A percentile compares a stretch with the other conserved stretches of the same genome.
phyloP scores from a whole-genome alignment of 1,140 invertebrate genomes.

The Drosophila tani region DNA sequence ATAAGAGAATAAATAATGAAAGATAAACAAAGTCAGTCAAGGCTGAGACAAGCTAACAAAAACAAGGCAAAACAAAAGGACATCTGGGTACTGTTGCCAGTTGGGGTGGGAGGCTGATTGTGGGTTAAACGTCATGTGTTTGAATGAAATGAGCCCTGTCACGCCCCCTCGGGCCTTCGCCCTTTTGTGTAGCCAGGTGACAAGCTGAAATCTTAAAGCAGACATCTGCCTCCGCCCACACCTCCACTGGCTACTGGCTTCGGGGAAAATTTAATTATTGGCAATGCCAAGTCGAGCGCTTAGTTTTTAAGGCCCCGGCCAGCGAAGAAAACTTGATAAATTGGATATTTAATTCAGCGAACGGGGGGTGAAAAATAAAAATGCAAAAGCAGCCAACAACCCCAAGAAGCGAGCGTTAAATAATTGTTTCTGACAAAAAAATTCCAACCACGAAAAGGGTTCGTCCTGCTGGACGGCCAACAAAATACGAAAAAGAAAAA shows the following conservation, averaged over 20 bases:
- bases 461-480: constrained; percentile 15
- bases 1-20: constrained; percentile 82
- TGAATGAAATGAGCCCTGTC: constrained; percentile 60
- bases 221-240: constrained; percentile 14
- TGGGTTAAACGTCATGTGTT: constrained; percentile 64
- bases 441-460: constrained; percentile 78
- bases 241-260: background rate
- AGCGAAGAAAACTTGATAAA: constrained; percentile 61
- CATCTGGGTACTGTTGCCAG: constrained; percentile 14
- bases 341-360: constrained; percentile 65
- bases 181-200: constrained; percentile 59
- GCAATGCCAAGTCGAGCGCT: constrained; percentile 41
- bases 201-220: constrained; percentile 62
- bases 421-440: constrained; percentile 64
- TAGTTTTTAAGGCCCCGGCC: constrained; percentile 32
- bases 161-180: constrained; percentile 25
- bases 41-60: constrained; percentile 54
- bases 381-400: constrained; percentile 5
- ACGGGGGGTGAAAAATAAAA: constrained; percentile 25
- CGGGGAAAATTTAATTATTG: constrained; percentile 50
- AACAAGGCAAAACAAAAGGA: constrained; percentile 50
- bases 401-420: constrained; percentile 54
- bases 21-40: constrained; percentile 75
- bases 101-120: background rate
- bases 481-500: constrained; percentile 8